Evolutionary conservation across 1,140 invertebrate genomes (phyloP).

Genomic region (Lineus longissimus): DNA sequence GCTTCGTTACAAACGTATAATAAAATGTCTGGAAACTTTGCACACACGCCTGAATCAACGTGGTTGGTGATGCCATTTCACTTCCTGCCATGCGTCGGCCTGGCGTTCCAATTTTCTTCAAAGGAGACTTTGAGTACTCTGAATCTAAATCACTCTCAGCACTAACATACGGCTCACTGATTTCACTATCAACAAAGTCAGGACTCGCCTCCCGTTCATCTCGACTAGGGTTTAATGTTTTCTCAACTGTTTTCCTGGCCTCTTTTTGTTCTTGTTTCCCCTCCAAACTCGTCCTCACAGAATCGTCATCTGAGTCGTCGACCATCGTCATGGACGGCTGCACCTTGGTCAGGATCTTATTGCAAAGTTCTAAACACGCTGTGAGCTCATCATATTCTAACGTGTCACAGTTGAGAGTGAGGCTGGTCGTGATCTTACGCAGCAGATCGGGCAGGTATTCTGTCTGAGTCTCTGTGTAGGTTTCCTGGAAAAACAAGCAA

Average conservation of each 20-base stretch:
- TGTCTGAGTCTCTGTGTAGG: constrained; percentile 74
- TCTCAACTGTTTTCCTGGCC: not conserved
- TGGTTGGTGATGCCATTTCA: constrained; percentile 24
- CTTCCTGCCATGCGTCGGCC: not conserved
- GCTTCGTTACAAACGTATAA: constrained; percentile 58
- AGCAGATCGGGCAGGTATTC: constrained; percentile 74
- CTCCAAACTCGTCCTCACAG: not conserved
- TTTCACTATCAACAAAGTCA: not conserved
- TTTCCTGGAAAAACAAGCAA: constrained; percentile 57
- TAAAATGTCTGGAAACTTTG: constrained; percentile 68
- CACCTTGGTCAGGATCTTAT: constrained; percentile 73
- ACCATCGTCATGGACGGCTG: constrained; percentile 61
- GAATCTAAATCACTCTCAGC: constrained; percentile 12
- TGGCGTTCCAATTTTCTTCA: not conserved
- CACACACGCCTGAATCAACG: constrained; percentile 60
- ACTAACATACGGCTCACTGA: constrained; percentile 11
- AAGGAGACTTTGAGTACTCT: not conserved
- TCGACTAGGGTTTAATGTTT: not conserved
- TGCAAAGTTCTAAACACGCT: constrained; percentile 65
- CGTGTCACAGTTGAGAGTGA: constrained; percentile 60
- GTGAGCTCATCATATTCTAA: constrained; percentile 65
- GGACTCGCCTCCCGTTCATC: not conserved
- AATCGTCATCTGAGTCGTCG: constrained; percentile 5
- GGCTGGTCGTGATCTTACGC: constrained; percentile 60
- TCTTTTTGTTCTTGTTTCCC: not conserved